phyloP scores from a whole-genome alignment of 2,888 invertebrate species.

The Amitus sp. region DNA sequence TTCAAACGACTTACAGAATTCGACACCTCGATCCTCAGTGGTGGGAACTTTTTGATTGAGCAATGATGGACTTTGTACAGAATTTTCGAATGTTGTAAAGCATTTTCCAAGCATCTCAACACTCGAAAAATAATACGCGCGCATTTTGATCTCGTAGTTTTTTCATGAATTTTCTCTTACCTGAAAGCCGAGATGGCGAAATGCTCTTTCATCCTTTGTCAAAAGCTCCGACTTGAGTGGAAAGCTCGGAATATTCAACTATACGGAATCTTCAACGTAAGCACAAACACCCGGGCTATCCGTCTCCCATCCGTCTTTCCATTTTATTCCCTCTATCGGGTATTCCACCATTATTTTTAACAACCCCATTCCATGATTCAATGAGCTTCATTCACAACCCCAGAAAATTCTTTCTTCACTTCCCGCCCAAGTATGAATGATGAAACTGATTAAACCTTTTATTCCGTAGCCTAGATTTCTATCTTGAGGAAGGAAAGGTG shows the following conservation, averaged over 20 bases:
- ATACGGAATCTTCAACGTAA: conserved; percentile 20
- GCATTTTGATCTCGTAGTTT: not conserved
- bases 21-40: no score
- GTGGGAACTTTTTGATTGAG: no score
- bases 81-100: no score
- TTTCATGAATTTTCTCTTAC: not conserved
- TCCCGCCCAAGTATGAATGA: not conserved
- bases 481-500: not conserved
- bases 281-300: conserved; percentile 13
- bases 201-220: conserved; percentile 1
- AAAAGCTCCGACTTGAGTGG: conserved; percentile 4
- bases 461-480: not conserved
- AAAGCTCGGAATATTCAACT: conserved; percentile 24
- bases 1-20: no score
- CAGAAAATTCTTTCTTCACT: not conserved
- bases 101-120: no score
- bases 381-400: not conserved
- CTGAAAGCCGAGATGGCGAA: not conserved
- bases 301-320: not conserved
- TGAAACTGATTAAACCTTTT: not conserved
- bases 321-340: conserved; percentile 8
- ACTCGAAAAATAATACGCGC: not conserved
- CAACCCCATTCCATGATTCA: not conserved
- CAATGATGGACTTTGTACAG: no score
- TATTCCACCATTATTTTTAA: not conserved